Conservation (phyloP, 2,797 vertebrate species). For the Phalanger gymnotis region DNA sequence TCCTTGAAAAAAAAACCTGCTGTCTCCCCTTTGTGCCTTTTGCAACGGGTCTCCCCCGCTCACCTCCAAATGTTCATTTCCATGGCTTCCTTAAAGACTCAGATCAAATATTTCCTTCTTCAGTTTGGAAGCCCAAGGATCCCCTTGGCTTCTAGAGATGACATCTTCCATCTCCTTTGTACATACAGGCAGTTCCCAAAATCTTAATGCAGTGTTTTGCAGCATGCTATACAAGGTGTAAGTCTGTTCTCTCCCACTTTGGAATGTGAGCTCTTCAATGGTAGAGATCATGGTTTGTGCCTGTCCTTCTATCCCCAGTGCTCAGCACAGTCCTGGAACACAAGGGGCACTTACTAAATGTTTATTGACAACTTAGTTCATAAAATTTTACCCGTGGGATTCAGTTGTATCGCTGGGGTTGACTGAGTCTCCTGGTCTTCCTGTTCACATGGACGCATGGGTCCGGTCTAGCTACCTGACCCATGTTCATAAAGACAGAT, state of each 20-base stretch:
- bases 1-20: neutral
- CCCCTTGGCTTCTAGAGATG: neutral
- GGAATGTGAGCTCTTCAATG: neutral
- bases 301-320: neutral
- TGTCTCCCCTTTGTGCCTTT: neutral
- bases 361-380: neutral
- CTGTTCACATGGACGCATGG: neutral
- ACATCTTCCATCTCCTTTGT: neutral
- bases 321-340: neutral
- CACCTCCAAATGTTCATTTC: neutral
- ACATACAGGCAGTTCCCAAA: neutral
- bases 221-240: neutral
- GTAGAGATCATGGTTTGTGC: neutral
- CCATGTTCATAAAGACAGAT: neutral
- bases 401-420: neutral
- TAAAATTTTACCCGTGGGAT: neutral
- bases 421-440: neutral
- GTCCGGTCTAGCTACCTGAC: neutral
- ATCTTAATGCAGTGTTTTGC: neutral
- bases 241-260: neutral
- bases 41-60: neutral
- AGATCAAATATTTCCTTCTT: neutral
- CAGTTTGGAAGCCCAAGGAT: neutral
- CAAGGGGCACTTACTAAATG: neutral
- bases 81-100: neutral